Evolutionary conservation across 1,140 invertebrate genomes (phyloP).

Genomic region (Zaprionus africanus): DNA sequence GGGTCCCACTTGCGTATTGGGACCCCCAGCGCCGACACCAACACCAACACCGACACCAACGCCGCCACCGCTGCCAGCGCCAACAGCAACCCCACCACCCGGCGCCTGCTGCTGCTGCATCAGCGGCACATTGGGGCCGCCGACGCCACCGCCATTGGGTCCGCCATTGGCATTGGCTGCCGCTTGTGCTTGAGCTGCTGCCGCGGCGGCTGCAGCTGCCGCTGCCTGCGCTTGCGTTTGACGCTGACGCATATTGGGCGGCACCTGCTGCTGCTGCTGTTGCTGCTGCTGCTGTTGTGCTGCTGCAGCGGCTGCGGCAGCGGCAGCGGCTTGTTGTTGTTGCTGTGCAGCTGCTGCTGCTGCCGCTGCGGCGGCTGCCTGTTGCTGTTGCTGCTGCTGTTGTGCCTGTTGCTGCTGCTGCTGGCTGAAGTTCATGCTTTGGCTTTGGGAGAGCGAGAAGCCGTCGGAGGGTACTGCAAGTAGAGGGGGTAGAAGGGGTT

Average conservation of each 20-base stretch:
- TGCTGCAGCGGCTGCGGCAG: constrained; percentile 67
- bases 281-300: constrained; percentile 70
- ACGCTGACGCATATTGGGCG: constrained; percentile 81
- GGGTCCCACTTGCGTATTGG: constrained; percentile 36
- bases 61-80: constrained; percentile 47
- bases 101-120: constrained; percentile 64
- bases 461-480: constrained; percentile 86
- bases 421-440: constrained; percentile 93
- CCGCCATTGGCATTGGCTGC: constrained; percentile 68
- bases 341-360: constrained; percentile 60
- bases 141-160: constrained; percentile 27
- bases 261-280: constrained; percentile 79
- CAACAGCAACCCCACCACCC: constrained; percentile 42
- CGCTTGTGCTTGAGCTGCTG: constrained; percentile 72
- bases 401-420: constrained; percentile 85
- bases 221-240: constrained; percentile 75
- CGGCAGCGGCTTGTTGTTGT: constrained; percentile 64
- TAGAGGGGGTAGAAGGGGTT: neutral
- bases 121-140: constrained; percentile 55
- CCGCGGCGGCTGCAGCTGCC: constrained; percentile 70
- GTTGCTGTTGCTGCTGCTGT: constrained; percentile 40
- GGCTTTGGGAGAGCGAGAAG: constrained; percentile 90
- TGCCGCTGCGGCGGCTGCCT: constrained; percentile 83
- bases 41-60: constrained; percentile 46
- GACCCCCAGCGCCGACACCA: constrained; percentile 40